Evolutionary conservation across 2,113 vertebrate species (phyloP).

Genomic region (Takifugu flavidus): DNA sequence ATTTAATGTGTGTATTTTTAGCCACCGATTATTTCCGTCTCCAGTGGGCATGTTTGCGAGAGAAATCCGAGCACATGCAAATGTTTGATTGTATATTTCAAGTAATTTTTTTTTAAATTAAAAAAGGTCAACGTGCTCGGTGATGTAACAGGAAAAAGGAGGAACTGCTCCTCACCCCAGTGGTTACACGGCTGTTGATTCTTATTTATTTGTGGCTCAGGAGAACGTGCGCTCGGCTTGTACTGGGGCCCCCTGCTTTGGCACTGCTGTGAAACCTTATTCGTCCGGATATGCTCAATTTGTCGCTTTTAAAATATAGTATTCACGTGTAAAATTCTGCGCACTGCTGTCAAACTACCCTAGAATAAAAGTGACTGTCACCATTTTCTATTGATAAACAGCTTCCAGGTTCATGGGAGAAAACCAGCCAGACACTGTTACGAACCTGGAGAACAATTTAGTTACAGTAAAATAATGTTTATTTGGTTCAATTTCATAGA

Average conservation of each 20-base stretch:
- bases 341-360: constrained; percentile 1
- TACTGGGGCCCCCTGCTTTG: constrained; percentile 13
- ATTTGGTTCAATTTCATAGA: no score
- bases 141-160: background rate
- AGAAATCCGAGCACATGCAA: background rate
- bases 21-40: background rate
- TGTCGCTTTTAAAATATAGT: no score
- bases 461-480: constrained; percentile 5
- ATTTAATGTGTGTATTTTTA: constrained; percentile 5
- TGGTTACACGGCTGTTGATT: background rate
- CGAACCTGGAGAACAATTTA: constrained; percentile 5
- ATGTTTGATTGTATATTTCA: background rate
- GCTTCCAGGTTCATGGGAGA: constrained; percentile 12
- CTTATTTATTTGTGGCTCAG: constrained; percentile 26
- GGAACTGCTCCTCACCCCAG: background rate
- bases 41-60: background rate
- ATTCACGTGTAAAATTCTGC: no score
- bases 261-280: background rate
- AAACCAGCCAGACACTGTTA: no score
- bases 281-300: no score
- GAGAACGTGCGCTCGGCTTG: constrained; percentile 5
- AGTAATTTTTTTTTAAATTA: background rate
- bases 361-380: background rate
- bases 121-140: background rate
- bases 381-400: constrained; percentile 10